phyloP scores from a whole-genome alignment of 2,888 invertebrate genomes.

The Sesamia inferens region DNA sequence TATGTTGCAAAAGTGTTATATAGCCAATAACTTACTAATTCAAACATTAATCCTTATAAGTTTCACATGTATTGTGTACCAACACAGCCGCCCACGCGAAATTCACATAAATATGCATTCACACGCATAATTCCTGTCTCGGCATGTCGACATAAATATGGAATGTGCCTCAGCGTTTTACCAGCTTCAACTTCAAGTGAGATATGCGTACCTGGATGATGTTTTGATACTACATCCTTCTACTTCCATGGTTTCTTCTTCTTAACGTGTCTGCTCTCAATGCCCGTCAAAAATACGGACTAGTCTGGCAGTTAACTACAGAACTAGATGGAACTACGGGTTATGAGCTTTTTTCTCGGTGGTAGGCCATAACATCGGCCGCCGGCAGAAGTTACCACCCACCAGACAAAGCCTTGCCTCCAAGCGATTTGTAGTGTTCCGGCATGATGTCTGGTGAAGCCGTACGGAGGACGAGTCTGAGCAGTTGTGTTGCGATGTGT shows the following conservation, averaged over 20 bases:
- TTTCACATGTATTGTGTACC: conserved; percentile 50
- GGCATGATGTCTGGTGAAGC: no score
- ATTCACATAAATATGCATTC: conserved; percentile 80
- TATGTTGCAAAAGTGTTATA: conserved; percentile 42
- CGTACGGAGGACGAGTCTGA: no score
- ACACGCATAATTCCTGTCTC: conserved; percentile 74
- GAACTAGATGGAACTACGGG: background rate
- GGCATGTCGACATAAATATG: conserved; percentile 72
- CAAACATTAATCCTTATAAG: conserved; percentile 62
- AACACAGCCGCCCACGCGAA: conserved; percentile 66
- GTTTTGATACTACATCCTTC: background rate
- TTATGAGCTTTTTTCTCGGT: no score
- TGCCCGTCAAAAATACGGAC: background rate
- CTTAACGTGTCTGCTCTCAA: background rate
- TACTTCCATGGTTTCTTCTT: background rate
- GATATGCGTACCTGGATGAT: conserved; percentile 25
- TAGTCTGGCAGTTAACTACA: background rate
- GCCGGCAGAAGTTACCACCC: no score
- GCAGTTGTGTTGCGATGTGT: no score
- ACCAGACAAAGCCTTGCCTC: no score
- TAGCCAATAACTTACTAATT: conserved; percentile 58
- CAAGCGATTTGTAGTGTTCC: no score
- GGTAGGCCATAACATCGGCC: no score
- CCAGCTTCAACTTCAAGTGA: conserved; percentile 22
- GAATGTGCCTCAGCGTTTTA: conserved; percentile 69